A percentile compares a stretch with the other conserved stretches of the same genome.
Conservation (phyloP, 1,140 invertebrate genomes). For the Nixonia krombeini region DNA sequence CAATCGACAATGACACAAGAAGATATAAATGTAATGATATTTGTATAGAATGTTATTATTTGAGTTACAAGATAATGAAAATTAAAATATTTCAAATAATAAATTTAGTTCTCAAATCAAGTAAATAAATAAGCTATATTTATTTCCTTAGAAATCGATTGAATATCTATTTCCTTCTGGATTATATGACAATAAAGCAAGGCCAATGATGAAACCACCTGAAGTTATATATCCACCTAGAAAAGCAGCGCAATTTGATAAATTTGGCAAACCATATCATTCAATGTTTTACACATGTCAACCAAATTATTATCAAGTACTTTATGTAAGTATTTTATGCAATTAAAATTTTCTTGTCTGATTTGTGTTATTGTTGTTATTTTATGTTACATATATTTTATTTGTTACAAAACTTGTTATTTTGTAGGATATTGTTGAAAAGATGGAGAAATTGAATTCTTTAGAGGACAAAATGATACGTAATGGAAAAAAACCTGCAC, state of each 20-base stretch:
- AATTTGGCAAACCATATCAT: slow-evolving; percentile 88
- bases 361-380: no score
- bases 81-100: background rate
- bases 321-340: slow-evolving; percentile 74
- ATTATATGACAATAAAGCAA: slow-evolving; percentile 83
- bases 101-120: slow-evolving; percentile 4
- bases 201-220: slow-evolving; percentile 90
- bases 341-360: background rate
- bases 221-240: slow-evolving; percentile 86
- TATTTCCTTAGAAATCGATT: slow-evolving; percentile 90
- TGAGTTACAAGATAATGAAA: no score
- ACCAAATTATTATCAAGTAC: slow-evolving; percentile 85
- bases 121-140: no score
- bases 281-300: slow-evolving; percentile 91
- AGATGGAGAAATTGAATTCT: slow-evolving; percentile 78
- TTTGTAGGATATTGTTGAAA: slow-evolving; percentile 70
- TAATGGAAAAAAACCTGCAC: slow-evolving; percentile 74
- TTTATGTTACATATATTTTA: slow-evolving; percentile 19
- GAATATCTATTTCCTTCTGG: slow-evolving; percentile 94
- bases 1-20: slow-evolving; percentile 88
- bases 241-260: slow-evolving; percentile 93
- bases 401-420: slow-evolving; percentile 14
- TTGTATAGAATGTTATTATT: no score
- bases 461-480: slow-evolving; percentile 79
- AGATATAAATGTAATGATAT: slow-evolving; percentile 83